Conservation (phyloP, 2,113 vertebrate genomes). For the Tyrannus savana region DNA sequence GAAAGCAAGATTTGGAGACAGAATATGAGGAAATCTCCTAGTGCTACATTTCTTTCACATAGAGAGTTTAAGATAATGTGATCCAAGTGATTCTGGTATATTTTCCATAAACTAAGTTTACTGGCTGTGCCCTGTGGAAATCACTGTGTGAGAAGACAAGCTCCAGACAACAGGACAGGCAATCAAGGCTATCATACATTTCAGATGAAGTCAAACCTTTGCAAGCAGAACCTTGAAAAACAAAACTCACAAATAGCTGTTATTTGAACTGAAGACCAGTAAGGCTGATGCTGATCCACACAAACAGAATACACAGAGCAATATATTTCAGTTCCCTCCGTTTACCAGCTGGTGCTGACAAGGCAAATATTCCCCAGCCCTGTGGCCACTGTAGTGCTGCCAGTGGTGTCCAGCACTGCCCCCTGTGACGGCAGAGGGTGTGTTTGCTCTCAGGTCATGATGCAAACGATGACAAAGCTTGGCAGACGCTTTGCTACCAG, state of each 20-base stretch:
- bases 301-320: background rate
- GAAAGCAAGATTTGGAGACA: background rate
- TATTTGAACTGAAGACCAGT: background rate
- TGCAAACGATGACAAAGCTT: background rate
- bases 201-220: background rate
- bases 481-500: background rate
- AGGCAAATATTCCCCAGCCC: background rate
- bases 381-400: background rate
- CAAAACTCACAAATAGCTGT: background rate
- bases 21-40: background rate
- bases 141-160: background rate
- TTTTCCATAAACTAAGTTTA: background rate
- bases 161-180: background rate
- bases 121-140: background rate
- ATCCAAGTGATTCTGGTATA: background rate
- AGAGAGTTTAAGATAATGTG: background rate
- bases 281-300: background rate
- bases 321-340: background rate
- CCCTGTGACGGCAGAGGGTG: background rate
- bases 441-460: background rate
- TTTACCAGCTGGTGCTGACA: background rate
- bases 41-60: background rate
- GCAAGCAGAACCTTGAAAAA: background rate
- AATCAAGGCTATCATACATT: background rate
- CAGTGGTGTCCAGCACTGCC: background rate